These are phyloP conservation scores for Copidosoma aretas DNA, from an alignment of 2,888 invertebrate species.

Conservation along the genomic window DNA sequence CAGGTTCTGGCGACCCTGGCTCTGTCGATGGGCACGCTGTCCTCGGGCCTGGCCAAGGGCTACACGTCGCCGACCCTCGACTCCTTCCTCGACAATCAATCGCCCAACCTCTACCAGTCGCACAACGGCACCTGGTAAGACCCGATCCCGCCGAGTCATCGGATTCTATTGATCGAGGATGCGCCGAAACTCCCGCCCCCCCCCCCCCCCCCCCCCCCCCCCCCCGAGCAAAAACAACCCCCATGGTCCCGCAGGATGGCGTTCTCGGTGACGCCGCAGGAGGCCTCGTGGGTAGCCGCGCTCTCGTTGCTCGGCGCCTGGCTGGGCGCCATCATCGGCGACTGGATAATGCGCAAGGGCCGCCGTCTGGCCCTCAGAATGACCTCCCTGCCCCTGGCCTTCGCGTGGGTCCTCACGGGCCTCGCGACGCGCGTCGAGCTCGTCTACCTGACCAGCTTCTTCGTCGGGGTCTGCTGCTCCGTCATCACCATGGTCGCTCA, in stretches of 20 bases:
- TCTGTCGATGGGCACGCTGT: slow-evolving; percentile 79
- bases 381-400: slow-evolving; percentile 77
- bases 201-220: too few relatives aligned
- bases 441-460: slow-evolving; percentile 83
- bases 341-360: slow-evolving; percentile 79
- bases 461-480: slow-evolving; percentile 83
- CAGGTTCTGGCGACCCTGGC: slow-evolving; percentile 81
- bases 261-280: slow-evolving; percentile 74
- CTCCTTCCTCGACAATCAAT: slow-evolving; percentile 73
- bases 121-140: slow-evolving; percentile 58
- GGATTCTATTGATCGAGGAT: too few relatives aligned
- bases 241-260: slow-evolving; percentile 54
- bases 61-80: slow-evolving; percentile 84
- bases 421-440: slow-evolving; percentile 78
- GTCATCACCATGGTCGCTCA: slow-evolving; percentile 79
- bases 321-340: slow-evolving; percentile 80
- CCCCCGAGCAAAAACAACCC: too few relatives aligned
- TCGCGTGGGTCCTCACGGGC: slow-evolving; percentile 83
- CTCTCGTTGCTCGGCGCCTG: slow-evolving; percentile 80
- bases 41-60: slow-evolving; percentile 81
- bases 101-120: slow-evolving; percentile 55
- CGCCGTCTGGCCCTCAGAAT: slow-evolving; percentile 74
- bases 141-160: neutral
- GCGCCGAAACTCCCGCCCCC: too few relatives aligned
- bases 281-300: slow-evolving; percentile 84